Conservation (phyloP, 1,140 invertebrate genomes). For the Caerostris darwini region DNA sequence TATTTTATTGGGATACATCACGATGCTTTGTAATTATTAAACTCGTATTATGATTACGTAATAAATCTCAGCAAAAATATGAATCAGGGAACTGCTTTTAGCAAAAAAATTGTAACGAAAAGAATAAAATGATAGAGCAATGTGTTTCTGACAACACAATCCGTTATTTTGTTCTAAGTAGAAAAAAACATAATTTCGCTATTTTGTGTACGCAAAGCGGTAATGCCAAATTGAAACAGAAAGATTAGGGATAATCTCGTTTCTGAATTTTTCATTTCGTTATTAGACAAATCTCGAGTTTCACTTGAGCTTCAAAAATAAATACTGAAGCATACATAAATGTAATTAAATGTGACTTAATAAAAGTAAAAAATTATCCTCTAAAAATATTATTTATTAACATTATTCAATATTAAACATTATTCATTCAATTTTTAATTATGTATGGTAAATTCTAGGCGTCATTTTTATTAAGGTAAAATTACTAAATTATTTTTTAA, state of each 20-base stretch:
- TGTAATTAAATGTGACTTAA: no score
- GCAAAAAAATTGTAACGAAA: not conserved
- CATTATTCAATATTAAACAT: no score
- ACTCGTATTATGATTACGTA: not conserved
- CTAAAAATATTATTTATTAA: no score
- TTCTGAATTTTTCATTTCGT: no score
- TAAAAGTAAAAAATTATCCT: no score
- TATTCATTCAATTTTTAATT: no score
- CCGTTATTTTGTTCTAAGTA: slow-evolving; percentile 13
- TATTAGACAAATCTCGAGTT: no score
- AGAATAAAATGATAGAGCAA: not conserved
- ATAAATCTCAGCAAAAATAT: not conserved
- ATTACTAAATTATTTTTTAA: no score
- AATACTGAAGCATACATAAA: no score
- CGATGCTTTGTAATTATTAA: not conserved
- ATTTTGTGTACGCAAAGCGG: slow-evolving; percentile 44
- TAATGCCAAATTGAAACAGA: not conserved
- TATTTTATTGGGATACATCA: not conserved
- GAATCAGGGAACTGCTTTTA: not conserved
- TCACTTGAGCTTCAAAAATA: no score
- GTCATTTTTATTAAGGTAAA: no score
- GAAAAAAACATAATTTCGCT: slow-evolving; percentile 26
- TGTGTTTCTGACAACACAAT: slow-evolving; percentile 10
- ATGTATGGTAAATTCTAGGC: no score
- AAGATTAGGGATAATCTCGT: not conserved